Percentiles rank a stretch among this genome's conserved stretches.
These are phyloP conservation scores for Chionomys nivalis DNA, from an alignment of 2,113 vertebrate genomes.

Conservation along the genomic window DNA sequence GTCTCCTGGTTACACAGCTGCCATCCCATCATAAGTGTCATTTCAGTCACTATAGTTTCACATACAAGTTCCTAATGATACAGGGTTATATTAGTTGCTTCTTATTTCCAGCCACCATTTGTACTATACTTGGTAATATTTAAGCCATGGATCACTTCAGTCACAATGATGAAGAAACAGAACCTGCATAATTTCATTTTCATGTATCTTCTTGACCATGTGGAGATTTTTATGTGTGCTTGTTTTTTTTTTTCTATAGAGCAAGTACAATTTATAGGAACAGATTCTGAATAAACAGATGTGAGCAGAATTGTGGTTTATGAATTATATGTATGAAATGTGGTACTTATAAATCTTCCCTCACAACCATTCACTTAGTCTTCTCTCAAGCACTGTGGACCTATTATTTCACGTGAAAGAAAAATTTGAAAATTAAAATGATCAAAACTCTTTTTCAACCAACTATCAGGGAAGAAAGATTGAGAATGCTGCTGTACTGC, in stretches of 20 bases:
- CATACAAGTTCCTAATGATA: neutral
- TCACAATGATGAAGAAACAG: neutral
- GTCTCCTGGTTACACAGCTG: neutral
- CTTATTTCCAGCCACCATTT: neutral
- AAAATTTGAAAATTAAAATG: slow-evolving; percentile 40
- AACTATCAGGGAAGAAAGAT: neutral
- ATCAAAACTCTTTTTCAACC: neutral
- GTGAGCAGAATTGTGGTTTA: neutral
- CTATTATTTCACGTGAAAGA: neutral
- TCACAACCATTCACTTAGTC: neutral
- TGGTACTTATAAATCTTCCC: neutral
- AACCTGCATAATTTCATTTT: neutral
- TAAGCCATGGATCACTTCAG: neutral
- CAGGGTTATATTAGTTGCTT: neutral
- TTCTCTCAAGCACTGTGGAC: neutral
- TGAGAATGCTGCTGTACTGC: neutral
- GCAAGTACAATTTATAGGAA: neutral
- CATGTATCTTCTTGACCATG: neutral
- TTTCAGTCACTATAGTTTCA: neutral
- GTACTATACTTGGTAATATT: neutral
- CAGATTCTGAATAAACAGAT: neutral
- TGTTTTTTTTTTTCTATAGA: neutral
- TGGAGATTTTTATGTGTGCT: slow-evolving; percentile 11
- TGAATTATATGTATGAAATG: neutral
- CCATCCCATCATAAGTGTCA: neutral